Percentiles rank a stretch among this genome's conserved stretches.
These are phyloP conservation scores for Choristoneura rosaceana DNA, from an alignment of 2,888 invertebrate species.

Conservation along the genomic window DNA sequence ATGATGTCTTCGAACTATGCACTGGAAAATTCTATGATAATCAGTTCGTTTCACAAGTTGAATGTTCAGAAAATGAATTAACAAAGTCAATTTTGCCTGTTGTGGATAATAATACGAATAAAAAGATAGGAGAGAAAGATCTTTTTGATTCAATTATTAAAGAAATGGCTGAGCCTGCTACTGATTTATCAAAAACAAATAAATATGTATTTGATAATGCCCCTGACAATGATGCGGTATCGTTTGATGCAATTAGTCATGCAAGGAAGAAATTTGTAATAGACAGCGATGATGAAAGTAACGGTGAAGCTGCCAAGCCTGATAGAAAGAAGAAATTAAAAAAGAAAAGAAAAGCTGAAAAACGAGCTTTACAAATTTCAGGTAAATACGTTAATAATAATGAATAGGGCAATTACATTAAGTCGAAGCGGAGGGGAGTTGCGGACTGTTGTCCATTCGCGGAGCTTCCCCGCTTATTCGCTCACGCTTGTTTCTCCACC, in stretches of 20 bases:
- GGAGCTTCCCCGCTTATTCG: too few species aligned
- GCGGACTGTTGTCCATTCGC: too few species aligned
- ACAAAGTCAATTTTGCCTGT: constrained; percentile 27
- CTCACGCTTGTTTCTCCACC: too few species aligned
- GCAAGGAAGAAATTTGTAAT: constrained; percentile 72
- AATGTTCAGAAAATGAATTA: constrained; percentile 42
- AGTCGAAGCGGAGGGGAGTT: too few species aligned
- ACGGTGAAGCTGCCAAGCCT: constrained; percentile 50
- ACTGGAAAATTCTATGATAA: constrained; percentile 85
- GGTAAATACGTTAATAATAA: constrained; percentile 58
- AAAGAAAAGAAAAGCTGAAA: constrained; percentile 67
- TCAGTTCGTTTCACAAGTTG: constrained; percentile 63
- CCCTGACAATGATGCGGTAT: constrained; percentile 45
- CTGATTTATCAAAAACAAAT: constrained; percentile 62
- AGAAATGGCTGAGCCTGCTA: constrained; percentile 70
- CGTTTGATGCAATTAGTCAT: constrained; percentile 47
- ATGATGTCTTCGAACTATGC: constrained; percentile 82
- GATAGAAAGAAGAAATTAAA: constrained; percentile 71
- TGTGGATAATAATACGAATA: constrained; percentile 29
- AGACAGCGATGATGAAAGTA: constrained; percentile 70
- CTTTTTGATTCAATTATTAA: constrained; percentile 70
- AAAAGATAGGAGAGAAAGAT: constrained; percentile 45
- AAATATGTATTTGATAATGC: constrained; percentile 62
- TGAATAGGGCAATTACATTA: too few species aligned
- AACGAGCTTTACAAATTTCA: constrained; percentile 75